Evolutionary conservation across 2,797 vertebrate species (phyloP).

Genomic region (Intellagama lesueurii): DNA sequence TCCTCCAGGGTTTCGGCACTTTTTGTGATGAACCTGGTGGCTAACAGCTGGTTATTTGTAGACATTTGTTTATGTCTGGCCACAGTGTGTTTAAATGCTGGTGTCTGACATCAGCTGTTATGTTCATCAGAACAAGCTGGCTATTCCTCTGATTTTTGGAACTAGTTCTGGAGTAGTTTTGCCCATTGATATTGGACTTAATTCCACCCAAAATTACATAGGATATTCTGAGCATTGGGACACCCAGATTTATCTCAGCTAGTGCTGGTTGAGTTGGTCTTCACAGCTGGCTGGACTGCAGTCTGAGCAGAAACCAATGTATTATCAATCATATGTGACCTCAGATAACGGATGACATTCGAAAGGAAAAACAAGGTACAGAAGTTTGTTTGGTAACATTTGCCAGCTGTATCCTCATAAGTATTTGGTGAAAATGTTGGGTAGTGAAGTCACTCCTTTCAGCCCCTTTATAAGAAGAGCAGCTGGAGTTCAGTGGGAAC

Average conservation of each 20-base stretch:
- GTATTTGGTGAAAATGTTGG: neutral
- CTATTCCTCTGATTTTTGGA: neutral
- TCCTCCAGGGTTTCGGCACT: neutral
- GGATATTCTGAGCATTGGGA: neutral
- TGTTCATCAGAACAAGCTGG: neutral
- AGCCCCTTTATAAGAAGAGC: neutral
- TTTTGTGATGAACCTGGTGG: constrained; percentile 18
- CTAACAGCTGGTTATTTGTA: neutral
- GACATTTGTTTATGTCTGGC: neutral
- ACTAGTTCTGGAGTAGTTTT: neutral
- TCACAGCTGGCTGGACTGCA: neutral
- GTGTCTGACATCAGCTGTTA: neutral
- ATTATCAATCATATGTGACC: too few relatives aligned
- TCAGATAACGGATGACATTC: neutral
- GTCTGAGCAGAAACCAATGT: neutral
- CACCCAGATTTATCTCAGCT: neutral
- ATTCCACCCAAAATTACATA: too few relatives aligned
- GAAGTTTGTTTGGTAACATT: neutral
- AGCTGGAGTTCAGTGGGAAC: neutral
- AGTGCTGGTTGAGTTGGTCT: neutral
- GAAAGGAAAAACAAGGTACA: neutral
- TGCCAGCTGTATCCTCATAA: too few relatives aligned
- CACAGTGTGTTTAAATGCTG: neutral
- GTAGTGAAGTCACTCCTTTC: neutral
- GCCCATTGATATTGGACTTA: neutral